Conservation (phyloP, 2,113 vertebrate genomes). For the Scytalopus superciliaris region DNA sequence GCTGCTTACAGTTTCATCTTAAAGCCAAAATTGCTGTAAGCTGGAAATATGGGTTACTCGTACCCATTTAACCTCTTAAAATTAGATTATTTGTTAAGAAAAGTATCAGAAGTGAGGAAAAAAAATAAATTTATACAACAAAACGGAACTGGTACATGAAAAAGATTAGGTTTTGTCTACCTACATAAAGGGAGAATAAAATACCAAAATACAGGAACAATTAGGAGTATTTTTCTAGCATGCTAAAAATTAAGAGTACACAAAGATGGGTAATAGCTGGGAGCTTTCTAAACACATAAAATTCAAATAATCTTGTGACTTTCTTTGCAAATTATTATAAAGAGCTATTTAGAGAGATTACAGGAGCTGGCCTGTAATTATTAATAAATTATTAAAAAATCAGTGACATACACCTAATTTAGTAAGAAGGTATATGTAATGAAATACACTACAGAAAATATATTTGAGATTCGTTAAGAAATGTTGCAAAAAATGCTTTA, state of each 20-base stretch:
- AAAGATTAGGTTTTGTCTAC: background rate
- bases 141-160: background rate
- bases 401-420: background rate
- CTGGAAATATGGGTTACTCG: background rate
- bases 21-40: background rate
- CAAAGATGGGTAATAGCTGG: background rate
- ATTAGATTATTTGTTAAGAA: background rate
- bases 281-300: background rate
- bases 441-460: background rate
- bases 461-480: background rate
- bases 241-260: background rate
- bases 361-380: background rate
- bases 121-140: background rate
- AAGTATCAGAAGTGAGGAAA: background rate
- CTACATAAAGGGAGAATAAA: background rate
- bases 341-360: background rate
- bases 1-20: background rate
- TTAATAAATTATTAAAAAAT: background rate
- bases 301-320: background rate
- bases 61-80: background rate
- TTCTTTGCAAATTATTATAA: background rate
- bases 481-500: background rate
- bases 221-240: fast-evolving
- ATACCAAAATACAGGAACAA: background rate
- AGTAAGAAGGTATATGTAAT: background rate